Base-by-base conservation (phyloP, 2,797 vertebrate genomes). In the Fratercula arctica region DNA sequence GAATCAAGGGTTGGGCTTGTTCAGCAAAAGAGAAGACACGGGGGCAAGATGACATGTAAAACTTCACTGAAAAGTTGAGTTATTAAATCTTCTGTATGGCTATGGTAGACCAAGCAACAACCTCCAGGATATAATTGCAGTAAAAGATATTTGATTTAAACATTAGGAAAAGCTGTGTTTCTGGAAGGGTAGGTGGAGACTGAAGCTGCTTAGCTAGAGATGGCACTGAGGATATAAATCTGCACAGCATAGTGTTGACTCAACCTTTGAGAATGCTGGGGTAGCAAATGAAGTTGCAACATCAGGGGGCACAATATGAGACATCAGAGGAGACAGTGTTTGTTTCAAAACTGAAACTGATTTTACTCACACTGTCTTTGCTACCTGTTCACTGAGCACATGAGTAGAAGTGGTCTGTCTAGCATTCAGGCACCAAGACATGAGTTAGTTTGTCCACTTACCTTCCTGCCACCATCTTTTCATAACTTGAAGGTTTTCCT, bases 251-350 rank as follows among this genome's bases (percentile, higher is more conserved):
- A 50, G 24, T 33, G 31, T 35, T 83, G n/a, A 51, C 13, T 51
- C 41, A 83, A 41, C 20, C 28, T 77, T 85, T 74, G 41, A 74
- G 61, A 51, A 46, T 19, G 11, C 35, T 60, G 51, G 23, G 23
- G 29, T 43, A 63, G 26, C 18, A 77, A 24, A 59, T 80, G 70
- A 85, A 25, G 45, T 31, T 77, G 21, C 53, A 85, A 18, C 13
- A 54, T 69, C 46, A 63, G 0, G 1, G 45, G 45, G 9, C 24
- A 28, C 0, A 1, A n/a, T 51, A 59, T 6, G 35, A 70, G 29
- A 81, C 17, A 37, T 74, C 72, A 74, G 41, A 85, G 67, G 41
- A 81, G 13, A 54, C 4, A 33, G 13, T 3, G 1, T 11, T 28
- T 24, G 9, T n/a, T 90, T 87, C 41, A 73, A 82, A 78, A 29